A percentile compares a stretch with the other conserved stretches of the same genome.
phyloP scores from a whole-genome alignment of 2,113 vertebrate genomes.

The Talpa occidentalis region DNA sequence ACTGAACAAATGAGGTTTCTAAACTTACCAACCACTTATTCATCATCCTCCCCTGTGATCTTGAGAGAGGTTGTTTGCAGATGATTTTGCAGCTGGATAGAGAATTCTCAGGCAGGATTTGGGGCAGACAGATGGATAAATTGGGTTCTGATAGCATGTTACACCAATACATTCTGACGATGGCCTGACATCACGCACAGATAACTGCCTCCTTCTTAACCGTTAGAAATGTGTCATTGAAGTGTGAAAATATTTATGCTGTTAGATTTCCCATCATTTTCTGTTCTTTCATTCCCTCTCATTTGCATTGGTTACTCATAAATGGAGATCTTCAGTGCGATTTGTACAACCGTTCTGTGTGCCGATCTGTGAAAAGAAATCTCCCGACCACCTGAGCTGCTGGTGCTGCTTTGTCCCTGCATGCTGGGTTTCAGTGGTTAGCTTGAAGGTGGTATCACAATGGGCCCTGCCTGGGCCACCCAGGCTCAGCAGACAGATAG shows the following conservation, averaged over 20 bases:
- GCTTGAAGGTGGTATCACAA: background rate
- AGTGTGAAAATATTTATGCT: constrained; percentile 49
- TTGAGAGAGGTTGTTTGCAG: background rate
- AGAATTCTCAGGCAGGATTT: background rate
- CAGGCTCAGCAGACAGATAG: accelerated
- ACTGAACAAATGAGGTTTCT: background rate
- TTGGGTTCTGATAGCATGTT: background rate
- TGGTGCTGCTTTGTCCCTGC: background rate
- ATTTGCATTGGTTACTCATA: constrained; percentile 75
- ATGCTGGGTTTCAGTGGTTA: background rate
- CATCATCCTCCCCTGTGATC: background rate
- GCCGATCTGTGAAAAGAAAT: background rate
- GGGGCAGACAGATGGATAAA: background rate
- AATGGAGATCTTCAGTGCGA: constrained; percentile 37
- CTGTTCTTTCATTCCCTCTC: constrained; percentile 55
- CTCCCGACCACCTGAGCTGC: accelerated
- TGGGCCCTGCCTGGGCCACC: background rate
- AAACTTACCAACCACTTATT: background rate
- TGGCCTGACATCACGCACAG: background rate
- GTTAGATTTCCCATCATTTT: constrained; percentile 59
- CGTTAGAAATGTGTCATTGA: constrained; percentile 48
- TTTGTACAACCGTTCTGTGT: background rate
- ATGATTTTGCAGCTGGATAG: background rate
- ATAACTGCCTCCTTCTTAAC: background rate
- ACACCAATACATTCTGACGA: background rate